These are phyloP conservation scores for Thaumetopoea pityocampa DNA, from an alignment of 1,140 invertebrate species.

Conservation along the genomic window DNA sequence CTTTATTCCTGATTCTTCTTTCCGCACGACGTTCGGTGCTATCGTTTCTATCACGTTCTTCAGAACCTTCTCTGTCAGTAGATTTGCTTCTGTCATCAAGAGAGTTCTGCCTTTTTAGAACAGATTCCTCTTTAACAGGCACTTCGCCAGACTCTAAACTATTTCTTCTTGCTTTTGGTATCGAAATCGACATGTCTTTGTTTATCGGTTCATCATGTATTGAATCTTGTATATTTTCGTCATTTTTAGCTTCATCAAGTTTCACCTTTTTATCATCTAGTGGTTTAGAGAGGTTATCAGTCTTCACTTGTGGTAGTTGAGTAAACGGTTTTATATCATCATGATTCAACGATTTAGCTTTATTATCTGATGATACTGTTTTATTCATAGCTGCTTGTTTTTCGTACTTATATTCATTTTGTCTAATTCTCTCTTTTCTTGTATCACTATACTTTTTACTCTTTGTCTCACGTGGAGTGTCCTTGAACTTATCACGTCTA, in stretches of 20 bases:
- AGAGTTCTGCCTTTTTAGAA: slow-evolving; percentile 76
- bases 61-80: slow-evolving; percentile 70
- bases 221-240: slow-evolving; percentile 25
- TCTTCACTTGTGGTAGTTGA: slow-evolving; percentile 68
- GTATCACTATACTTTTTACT: slow-evolving; percentile 73
- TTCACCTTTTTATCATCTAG: slow-evolving; percentile 64
- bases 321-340: slow-evolving; percentile 73
- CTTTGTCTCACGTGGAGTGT: slow-evolving; percentile 59
- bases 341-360: slow-evolving; percentile 52
- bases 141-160: slow-evolving; percentile 76
- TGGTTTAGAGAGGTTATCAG: slow-evolving; percentile 64
- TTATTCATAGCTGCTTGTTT: slow-evolving; percentile 57
- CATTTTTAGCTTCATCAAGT: slow-evolving; percentile 32
- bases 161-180: slow-evolving; percentile 69
- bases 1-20: slow-evolving; percentile 82
- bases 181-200: slow-evolving; percentile 16
- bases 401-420: slow-evolving; percentile 51
- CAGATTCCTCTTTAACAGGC: slow-evolving; percentile 59
- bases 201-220: slow-evolving; percentile 27
- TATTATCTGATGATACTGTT: slow-evolving; percentile 50
- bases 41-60: slow-evolving; percentile 76
- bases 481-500: slow-evolving; percentile 57
- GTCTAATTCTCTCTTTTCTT: slow-evolving; percentile 63
- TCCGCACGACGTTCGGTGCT: slow-evolving; percentile 77
- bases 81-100: slow-evolving; percentile 75